Conservation (phyloP, 2,888 invertebrate species). For the Drosophila parthenogenetica region DNA sequence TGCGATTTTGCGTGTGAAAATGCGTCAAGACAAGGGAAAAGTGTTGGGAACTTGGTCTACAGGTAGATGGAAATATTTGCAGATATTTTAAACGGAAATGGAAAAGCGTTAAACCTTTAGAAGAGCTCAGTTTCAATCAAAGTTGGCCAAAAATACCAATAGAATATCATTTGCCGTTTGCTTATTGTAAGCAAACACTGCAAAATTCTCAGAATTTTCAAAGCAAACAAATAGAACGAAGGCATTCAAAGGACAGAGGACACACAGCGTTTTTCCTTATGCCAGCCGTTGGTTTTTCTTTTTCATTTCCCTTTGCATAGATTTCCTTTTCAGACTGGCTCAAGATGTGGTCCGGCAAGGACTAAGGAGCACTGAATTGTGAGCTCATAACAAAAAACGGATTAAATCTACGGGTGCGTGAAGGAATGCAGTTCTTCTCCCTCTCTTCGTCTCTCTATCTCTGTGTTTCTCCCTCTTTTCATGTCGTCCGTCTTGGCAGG, state of each 20-base stretch:
- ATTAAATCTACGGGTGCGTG: slow-evolving; percentile 58
- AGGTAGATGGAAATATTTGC: slow-evolving; percentile 30
- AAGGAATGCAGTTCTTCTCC: slow-evolving; percentile 45
- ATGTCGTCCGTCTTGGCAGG: slow-evolving; percentile 12
- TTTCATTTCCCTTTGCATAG: slow-evolving; percentile 12
- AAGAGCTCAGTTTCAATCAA: slow-evolving; percentile 33
- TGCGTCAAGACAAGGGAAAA: slow-evolving; percentile 27
- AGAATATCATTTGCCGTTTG: slow-evolving; percentile 25
- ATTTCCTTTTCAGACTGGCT: slow-evolving; percentile 11
- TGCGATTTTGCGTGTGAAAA: slow-evolving; percentile 48
- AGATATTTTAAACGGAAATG: slow-evolving; percentile 15
- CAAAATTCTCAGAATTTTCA: slow-evolving; percentile 49
- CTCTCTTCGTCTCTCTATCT: neutral
- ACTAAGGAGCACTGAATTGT: slow-evolving; percentile 26
- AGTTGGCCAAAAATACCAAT: slow-evolving; percentile 18
- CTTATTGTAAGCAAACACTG: slow-evolving; percentile 55
- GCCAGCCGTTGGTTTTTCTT: slow-evolving; percentile 18
- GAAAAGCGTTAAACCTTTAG: slow-evolving; percentile 6
- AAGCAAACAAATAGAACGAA: slow-evolving; percentile 28
- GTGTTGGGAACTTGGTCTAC: slow-evolving; percentile 12
- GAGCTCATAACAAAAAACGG: slow-evolving; percentile 57
- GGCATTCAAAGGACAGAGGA: slow-evolving; percentile 55
- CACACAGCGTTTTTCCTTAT: slow-evolving; percentile 25
- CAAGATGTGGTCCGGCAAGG: slow-evolving; percentile 25
- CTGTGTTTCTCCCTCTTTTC: neutral